phyloP scores from a whole-genome alignment of 2,113 vertebrate genomes.

The Callopanchax toddi region DNA sequence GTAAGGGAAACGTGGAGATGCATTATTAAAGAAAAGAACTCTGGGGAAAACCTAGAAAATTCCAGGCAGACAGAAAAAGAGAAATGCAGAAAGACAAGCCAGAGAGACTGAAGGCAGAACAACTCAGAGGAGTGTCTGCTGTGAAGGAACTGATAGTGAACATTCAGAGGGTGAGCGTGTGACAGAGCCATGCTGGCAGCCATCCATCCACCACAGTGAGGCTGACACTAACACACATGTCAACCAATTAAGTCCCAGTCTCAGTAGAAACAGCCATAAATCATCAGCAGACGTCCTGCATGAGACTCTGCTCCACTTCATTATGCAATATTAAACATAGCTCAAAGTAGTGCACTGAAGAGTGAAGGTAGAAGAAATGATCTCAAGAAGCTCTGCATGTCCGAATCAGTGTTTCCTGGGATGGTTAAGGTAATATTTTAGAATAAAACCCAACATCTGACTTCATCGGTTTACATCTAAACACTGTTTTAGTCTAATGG shows the following conservation, averaged over 20 bases:
- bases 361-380: neutral
- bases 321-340: slow-evolving; percentile 71
- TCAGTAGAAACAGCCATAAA: slow-evolving; percentile 52
- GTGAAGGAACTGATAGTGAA: slow-evolving; percentile 31
- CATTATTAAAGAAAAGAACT: slow-evolving; percentile 5
- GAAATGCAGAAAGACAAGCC: neutral
- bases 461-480: neutral
- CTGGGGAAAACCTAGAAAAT: slow-evolving; percentile 6
- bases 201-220: slow-evolving; percentile 66
- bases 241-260: slow-evolving; percentile 65
- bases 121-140: slow-evolving; percentile 18
- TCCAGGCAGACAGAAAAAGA: slow-evolving; percentile 1
- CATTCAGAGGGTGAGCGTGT: slow-evolving; percentile 31
- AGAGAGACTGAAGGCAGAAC: slow-evolving; percentile 31
- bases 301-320: slow-evolving; percentile 56
- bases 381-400: neutral
- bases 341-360: slow-evolving; percentile 25
- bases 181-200: slow-evolving; percentile 55
- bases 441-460: neutral
- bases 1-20: slow-evolving; percentile 10
- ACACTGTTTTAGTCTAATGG: neutral
- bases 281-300: slow-evolving; percentile 46
- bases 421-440: neutral
- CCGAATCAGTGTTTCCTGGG: neutral
- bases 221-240: slow-evolving; percentile 67